A percentile compares a stretch with the other conserved stretches of the same genome.
phyloP scores from a whole-genome alignment of 2,797 vertebrate genomes.

The Sebastolobus altivelis region DNA sequence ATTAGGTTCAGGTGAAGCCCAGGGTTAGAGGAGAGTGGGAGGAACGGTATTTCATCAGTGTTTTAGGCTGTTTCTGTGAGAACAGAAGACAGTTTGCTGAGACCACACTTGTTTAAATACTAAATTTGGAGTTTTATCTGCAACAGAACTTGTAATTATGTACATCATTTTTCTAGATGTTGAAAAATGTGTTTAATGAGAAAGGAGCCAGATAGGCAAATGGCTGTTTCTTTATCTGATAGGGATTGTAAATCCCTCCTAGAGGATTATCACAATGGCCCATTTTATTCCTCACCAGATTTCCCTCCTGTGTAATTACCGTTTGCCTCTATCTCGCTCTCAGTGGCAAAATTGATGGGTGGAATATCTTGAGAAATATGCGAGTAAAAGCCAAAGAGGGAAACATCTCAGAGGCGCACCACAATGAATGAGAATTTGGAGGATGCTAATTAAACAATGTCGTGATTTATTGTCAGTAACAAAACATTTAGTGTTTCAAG shows the following conservation, averaged over 20 bases:
- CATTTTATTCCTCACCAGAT: slow-evolving; percentile 66
- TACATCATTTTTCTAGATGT: slow-evolving; percentile 27
- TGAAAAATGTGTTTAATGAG: slow-evolving; percentile 8
- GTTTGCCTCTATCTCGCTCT: slow-evolving; percentile 54
- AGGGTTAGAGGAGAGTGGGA: slow-evolving; percentile 44
- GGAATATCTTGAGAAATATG: slow-evolving; percentile 75
- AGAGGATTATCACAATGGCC: slow-evolving; percentile 70
- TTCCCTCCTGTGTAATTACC: slow-evolving; percentile 68
- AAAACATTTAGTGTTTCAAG: slow-evolving; percentile 70
- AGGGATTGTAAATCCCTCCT: slow-evolving; percentile 54
- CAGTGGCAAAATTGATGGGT: slow-evolving; percentile 70
- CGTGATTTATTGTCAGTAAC: slow-evolving; percentile 77
- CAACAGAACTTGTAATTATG: slow-evolving; percentile 33
- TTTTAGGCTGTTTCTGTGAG: slow-evolving; percentile 37
- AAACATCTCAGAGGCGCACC: slow-evolving; percentile 73
- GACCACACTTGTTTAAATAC: slow-evolving; percentile 28
- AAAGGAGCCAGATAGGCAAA: slow-evolving; percentile 57
- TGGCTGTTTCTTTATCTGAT: slow-evolving; percentile 46
- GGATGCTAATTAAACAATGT: slow-evolving; percentile 78
- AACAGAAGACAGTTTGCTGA: slow-evolving; percentile 19
- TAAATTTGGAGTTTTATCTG: slow-evolving; percentile 36
- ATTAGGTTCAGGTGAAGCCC: slow-evolving; percentile 79
- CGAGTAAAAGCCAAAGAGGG: slow-evolving; percentile 63
- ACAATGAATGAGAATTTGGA: slow-evolving; percentile 73
- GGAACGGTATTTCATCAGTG: slow-evolving; percentile 51